Evolutionary conservation across 2,113 vertebrate genomes (phyloP).

Genomic region (Sphyrna mokarran): DNA sequence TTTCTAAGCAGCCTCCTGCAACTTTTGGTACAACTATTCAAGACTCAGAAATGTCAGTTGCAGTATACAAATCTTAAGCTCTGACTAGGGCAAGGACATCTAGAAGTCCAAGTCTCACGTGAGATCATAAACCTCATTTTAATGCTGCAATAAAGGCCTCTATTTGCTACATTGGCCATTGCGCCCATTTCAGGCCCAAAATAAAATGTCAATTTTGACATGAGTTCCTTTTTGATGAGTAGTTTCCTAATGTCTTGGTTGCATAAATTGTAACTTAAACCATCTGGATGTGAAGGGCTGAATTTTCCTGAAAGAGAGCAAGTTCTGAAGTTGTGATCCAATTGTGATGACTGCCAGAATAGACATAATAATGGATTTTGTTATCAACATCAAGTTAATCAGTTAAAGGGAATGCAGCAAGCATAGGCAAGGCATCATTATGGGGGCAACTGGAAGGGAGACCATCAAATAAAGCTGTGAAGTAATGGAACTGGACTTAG

Average conservation of each 20-base stretch:
- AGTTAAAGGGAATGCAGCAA: no score
- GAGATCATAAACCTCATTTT: background rate
- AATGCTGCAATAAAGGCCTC: background rate
- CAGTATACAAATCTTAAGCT: background rate
- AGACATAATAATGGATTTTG: no score
- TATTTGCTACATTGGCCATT: background rate
- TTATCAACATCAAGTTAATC: no score
- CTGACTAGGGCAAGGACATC: background rate
- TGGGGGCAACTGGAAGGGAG: no score
- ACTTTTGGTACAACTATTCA: background rate
- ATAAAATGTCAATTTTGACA: background rate
- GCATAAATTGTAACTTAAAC: background rate
- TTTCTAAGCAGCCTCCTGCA: background rate
- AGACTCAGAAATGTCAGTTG: background rate
- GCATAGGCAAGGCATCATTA: no score
- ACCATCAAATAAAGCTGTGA: no score
- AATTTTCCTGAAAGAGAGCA: background rate
- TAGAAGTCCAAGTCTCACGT: background rate
- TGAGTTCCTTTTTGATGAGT: background rate
- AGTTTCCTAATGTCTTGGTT: background rate
- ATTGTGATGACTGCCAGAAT: no score
- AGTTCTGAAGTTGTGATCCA: no score
- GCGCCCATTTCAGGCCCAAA: background rate
- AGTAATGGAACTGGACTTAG: no score
- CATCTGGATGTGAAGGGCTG: background rate